phyloP scores from a whole-genome alignment of 2,797 vertebrate species.

The Diplodus puntazzo region DNA sequence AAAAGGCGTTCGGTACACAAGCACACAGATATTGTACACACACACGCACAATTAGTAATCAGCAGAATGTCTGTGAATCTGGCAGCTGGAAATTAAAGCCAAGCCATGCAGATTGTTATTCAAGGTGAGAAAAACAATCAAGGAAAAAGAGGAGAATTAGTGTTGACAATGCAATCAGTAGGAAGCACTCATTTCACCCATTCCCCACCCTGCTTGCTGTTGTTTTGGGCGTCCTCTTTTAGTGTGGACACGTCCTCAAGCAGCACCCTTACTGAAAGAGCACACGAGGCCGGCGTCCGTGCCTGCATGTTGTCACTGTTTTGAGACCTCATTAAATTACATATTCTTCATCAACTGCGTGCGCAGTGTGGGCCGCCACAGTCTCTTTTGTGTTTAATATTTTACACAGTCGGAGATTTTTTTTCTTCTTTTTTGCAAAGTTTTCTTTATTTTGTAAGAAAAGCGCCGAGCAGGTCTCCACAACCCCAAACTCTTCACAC shows the following conservation, averaged over 20 bases:
- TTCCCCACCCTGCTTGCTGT: conserved; percentile 1
- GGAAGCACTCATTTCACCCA: conserved; percentile 36
- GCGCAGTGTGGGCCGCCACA: conserved; percentile 6
- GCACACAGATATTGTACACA: conserved; percentile 1
- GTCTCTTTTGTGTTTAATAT: conserved; percentile 34
- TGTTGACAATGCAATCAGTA: conserved; percentile 54
- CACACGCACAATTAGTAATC: conserved; percentile 39
- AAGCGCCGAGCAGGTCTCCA: conserved; percentile 2
- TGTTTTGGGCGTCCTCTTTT: conserved; percentile 16
- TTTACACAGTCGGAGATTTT: conserved; percentile 23
- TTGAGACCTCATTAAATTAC: conserved; percentile 44
- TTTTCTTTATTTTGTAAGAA: conserved; percentile 9
- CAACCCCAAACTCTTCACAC: background rate
- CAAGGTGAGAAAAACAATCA: conserved; percentile 65
- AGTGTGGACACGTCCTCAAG: background rate
- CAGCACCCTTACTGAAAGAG: conserved; percentile 9
- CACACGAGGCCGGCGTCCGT: background rate
- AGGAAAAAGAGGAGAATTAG: conserved; percentile 42
- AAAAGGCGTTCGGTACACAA: conserved; percentile 19
- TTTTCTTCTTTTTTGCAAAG: conserved; percentile 6
- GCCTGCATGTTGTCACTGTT: conserved; percentile 21
- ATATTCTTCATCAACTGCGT: conserved; percentile 23
- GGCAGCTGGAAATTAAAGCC: conserved; percentile 42
- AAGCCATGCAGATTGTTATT: conserved; percentile 45
- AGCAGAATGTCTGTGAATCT: conserved; percentile 32